Evolutionary conservation across 2,888 invertebrate genomes (phyloP).

Genomic region (Dryadula phaetusa): DNA sequence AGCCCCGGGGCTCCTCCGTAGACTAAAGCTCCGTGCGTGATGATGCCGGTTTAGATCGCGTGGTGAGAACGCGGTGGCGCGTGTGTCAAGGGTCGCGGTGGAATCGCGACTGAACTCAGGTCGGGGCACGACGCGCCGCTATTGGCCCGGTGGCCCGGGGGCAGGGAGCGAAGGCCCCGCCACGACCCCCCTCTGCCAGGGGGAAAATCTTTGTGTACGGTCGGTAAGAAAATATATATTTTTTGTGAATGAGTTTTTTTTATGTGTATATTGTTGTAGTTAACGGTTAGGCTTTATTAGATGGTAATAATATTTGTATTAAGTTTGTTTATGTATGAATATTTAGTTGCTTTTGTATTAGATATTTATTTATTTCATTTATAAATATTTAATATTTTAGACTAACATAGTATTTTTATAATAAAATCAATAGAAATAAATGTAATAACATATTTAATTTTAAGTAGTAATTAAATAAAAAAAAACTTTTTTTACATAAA

Average conservation of each 20-base stretch:
- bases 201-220: slow-evolving; percentile 80
- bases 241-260: slow-evolving; percentile 48
- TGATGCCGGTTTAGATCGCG: slow-evolving; percentile 77
- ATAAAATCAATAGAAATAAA: too few relatives aligned
- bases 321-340: too few relatives aligned
- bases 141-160: slow-evolving; percentile 83
- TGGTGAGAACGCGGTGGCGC: slow-evolving; percentile 64
- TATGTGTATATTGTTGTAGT: slow-evolving; percentile 30
- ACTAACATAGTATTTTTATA: too few relatives aligned
- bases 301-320: too few relatives aligned
- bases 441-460: too few relatives aligned
- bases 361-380: too few relatives aligned
- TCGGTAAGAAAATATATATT: slow-evolving; percentile 67
- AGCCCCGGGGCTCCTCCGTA: slow-evolving; percentile 85
- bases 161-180: slow-evolving; percentile 83
- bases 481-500: too few relatives aligned
- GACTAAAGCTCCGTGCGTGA: slow-evolving; percentile 85
- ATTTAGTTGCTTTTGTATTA: too few relatives aligned
- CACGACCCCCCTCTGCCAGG: slow-evolving; percentile 60
- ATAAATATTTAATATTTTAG: too few relatives aligned
- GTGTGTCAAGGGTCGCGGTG: slow-evolving; percentile 83
- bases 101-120: slow-evolving; percentile 82
- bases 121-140: slow-evolving; percentile 80
- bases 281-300: slow-evolving; percentile 10
- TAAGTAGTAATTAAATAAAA: too few relatives aligned